These are phyloP conservation scores for Apeltes quadracus DNA, from an alignment of 2,113 vertebrate genomes.

Conservation along the genomic window DNA sequence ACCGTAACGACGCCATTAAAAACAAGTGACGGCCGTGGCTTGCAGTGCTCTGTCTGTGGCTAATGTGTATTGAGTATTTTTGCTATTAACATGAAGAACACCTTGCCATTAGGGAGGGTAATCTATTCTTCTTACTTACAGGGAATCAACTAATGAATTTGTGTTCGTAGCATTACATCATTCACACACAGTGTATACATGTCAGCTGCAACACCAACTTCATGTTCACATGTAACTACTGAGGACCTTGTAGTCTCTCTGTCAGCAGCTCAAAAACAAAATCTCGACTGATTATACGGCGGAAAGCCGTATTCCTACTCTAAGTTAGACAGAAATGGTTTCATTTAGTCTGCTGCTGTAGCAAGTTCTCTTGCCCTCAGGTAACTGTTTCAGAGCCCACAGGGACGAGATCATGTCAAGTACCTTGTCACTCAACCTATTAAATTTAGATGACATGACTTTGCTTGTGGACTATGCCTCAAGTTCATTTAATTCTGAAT, in stretches of 20 bases:
- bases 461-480: constrained; percentile 61
- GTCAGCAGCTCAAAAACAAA: constrained; percentile 31
- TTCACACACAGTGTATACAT: background rate
- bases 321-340: constrained; percentile 45
- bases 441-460: constrained; percentile 57
- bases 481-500: constrained; percentile 49
- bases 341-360: constrained; percentile 38
- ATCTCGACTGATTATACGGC: constrained; percentile 18
- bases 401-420: constrained; percentile 65
- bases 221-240: background rate
- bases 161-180: constrained; percentile 5
- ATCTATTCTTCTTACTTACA: constrained; percentile 52
- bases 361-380: constrained; percentile 50
- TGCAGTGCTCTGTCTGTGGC: constrained; percentile 25
- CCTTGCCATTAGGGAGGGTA: constrained; percentile 49
- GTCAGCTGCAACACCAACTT: constrained; percentile 5
- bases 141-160: constrained; percentile 51
- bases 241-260: constrained; percentile 9
- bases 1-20: constrained; percentile 45
- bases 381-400: constrained; percentile 53
- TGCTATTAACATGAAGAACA: constrained; percentile 59
- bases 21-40: constrained; percentile 25
- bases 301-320: constrained; percentile 12
- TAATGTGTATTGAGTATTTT: constrained; percentile 30
- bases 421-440: constrained; percentile 47